Conservation (phyloP, 2,888 invertebrate genomes). For the Drosophila neotestacea region DNA sequence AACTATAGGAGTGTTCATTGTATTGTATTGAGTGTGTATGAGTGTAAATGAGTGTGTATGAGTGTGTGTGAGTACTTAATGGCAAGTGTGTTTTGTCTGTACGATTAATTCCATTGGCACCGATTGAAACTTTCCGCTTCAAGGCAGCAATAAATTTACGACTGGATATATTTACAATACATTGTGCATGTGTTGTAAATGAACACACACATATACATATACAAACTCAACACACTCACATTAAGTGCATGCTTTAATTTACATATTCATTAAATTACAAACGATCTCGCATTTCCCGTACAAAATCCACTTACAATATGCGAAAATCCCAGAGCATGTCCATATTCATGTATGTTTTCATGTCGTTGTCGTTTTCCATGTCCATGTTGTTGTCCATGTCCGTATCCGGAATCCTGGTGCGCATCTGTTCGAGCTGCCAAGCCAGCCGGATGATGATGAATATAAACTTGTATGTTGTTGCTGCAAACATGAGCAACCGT, state of each 20-base stretch:
- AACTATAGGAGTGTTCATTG: constrained; percentile 30
- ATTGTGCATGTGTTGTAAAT: constrained; percentile 29
- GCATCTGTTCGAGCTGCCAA: constrained; percentile 46
- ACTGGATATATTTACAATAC: constrained; percentile 51
- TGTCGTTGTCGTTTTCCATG: constrained; percentile 4
- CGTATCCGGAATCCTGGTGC: constrained; percentile 28
- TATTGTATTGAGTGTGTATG: constrained; percentile 23
- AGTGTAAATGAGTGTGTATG: constrained; percentile 2
- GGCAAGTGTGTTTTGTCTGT: constrained; percentile 57
- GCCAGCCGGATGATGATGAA: constrained; percentile 67
- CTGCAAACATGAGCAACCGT: constrained; percentile 24
- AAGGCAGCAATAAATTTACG: constrained; percentile 77
- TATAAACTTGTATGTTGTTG: constrained; percentile 53
- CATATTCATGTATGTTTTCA: constrained; percentile 30
- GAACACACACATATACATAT: constrained; percentile 29
- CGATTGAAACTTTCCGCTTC: constrained; percentile 77
- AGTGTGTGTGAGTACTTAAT: constrained; percentile 55
- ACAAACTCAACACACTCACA: constrained; percentile 15
- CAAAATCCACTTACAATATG: constrained; percentile 53
- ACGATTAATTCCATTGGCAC: constrained; percentile 80
- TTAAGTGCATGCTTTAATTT: constrained; percentile 79
- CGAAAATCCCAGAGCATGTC: constrained; percentile 26
- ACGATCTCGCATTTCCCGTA: constrained; percentile 62
- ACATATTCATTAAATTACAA: constrained; percentile 80
- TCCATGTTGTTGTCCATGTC: constrained; percentile 8